Percentiles rank a stretch among this genome's conserved stretches.
Conservation (phyloP, 2,113 vertebrate genomes). For the Centropus bengalensis region DNA sequence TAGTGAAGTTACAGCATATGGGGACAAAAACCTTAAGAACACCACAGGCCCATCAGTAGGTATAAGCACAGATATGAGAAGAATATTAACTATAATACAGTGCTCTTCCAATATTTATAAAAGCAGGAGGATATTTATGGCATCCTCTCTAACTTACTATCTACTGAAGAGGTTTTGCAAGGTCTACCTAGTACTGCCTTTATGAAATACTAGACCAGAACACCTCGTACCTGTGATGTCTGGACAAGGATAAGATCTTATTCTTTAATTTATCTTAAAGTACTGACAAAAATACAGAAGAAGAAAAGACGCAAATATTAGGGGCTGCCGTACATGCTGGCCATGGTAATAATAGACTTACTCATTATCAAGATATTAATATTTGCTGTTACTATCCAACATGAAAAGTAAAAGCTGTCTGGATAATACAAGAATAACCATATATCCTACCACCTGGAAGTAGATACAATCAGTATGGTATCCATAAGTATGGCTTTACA, state of each 20-base stretch:
- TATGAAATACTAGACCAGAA: not conserved
- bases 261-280: not conserved
- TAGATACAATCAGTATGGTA: not conserved
- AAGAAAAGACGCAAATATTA: not conserved
- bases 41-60: not conserved
- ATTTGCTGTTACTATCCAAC: not conserved
- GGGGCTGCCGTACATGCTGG: not conserved
- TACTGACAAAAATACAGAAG: not conserved
- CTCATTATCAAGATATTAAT: not conserved
- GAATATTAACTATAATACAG: not conserved
- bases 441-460: not conserved
- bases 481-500: not conserved
- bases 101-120: not conserved
- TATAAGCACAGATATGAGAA: not conserved
- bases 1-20: not conserved
- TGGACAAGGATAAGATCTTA: not conserved
- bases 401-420: not conserved
- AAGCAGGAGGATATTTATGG: not conserved
- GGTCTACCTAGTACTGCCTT: not conserved
- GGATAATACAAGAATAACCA: not conserved
- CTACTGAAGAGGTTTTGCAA: not conserved
- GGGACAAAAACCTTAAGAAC: not conserved
- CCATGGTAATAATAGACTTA: not conserved
- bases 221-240: not conserved
- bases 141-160: not conserved